Conservation (phyloP, 1,140 invertebrate genomes). For the Camponotus floridanus region DNA sequence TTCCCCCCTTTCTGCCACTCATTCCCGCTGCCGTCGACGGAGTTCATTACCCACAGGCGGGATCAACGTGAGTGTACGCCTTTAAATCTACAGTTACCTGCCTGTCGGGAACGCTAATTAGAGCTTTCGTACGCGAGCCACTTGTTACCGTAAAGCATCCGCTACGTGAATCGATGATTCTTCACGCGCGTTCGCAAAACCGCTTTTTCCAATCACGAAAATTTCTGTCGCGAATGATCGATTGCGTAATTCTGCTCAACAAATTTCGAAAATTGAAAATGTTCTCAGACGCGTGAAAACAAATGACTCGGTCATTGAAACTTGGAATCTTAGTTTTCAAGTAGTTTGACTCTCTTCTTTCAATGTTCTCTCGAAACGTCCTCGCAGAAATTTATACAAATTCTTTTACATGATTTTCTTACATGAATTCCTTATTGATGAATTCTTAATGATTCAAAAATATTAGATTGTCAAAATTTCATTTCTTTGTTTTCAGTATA, state of each 20-base stretch:
- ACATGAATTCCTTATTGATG: too few species aligned
- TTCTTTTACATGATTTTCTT: not conserved
- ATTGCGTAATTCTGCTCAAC: not conserved
- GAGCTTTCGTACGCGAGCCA: constrained; percentile 66
- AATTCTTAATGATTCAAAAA: not conserved
- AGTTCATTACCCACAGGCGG: constrained; percentile 75
- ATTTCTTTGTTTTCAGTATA: not conserved
- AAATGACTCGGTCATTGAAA: not conserved
- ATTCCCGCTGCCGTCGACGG: constrained; percentile 27
- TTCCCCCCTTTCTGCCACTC: not conserved
- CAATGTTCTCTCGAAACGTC: not conserved
- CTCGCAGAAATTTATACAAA: not conserved
- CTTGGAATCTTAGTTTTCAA: not conserved
- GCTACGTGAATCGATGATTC: constrained; percentile 28
- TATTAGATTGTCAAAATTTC: not conserved
- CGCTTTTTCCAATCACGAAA: not conserved
- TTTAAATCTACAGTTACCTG: constrained; percentile 77
- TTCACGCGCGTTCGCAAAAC: not conserved
- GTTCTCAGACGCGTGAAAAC: not conserved
- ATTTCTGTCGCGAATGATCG: not conserved
- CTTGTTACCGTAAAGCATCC: constrained; percentile 61
- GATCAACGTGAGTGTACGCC: constrained; percentile 69
- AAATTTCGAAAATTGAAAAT: constrained; percentile 13
- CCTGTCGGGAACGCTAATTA: constrained; percentile 75
- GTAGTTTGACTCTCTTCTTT: not conserved